Evolutionary conservation across 2,888 invertebrate species (phyloP).

Genomic region (Aromia moschata): DNA sequence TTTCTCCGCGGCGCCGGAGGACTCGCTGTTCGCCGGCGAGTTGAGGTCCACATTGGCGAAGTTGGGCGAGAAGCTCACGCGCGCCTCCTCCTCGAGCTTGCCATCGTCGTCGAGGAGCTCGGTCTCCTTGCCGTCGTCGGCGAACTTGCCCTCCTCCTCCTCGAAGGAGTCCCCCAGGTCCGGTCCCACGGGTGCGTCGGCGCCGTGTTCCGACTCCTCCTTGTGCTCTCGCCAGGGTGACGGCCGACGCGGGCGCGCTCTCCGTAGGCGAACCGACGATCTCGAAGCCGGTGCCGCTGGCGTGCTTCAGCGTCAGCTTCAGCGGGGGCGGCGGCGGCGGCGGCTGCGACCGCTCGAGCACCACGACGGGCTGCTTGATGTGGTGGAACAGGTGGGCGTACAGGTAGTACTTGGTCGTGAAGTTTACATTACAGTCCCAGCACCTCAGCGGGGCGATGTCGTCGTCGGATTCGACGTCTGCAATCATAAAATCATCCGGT

Average conservation of each 20-base stretch:
- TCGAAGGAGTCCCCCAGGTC: slow-evolving; percentile 9
- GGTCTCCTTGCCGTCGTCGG: neutral
- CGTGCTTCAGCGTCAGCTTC: slow-evolving; percentile 62
- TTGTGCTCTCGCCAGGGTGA: slow-evolving; percentile 43
- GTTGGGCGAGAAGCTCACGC: slow-evolving; percentile 53
- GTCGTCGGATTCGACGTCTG: slow-evolving; percentile 39
- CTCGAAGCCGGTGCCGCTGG: slow-evolving; percentile 19
- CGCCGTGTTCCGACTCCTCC: slow-evolving; percentile 19
- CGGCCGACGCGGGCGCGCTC: slow-evolving; percentile 15
- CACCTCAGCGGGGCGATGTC: slow-evolving; percentile 58
- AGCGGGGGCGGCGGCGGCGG: slow-evolving; percentile 64
- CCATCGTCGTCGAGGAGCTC: slow-evolving; percentile 27
- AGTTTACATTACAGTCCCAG: slow-evolving; percentile 66
- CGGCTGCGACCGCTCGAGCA: slow-evolving; percentile 64
- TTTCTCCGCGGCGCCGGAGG: slow-evolving; percentile 30
- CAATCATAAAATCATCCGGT: no score
- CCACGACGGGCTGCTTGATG: slow-evolving; percentile 67
- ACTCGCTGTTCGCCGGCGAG: slow-evolving; percentile 25
- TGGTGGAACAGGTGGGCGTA: slow-evolving; percentile 68
- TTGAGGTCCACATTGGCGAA: slow-evolving; percentile 42
- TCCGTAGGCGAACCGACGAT: slow-evolving; percentile 14
- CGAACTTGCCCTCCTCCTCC: slow-evolving; percentile 12
- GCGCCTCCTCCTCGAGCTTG: slow-evolving; percentile 46
- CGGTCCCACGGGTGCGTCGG: slow-evolving; percentile 16
- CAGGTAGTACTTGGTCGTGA: slow-evolving; percentile 63